Evolutionary conservation across 2,888 invertebrate species (phyloP).

Genomic region (Dyspetes luteomarginatus): DNA sequence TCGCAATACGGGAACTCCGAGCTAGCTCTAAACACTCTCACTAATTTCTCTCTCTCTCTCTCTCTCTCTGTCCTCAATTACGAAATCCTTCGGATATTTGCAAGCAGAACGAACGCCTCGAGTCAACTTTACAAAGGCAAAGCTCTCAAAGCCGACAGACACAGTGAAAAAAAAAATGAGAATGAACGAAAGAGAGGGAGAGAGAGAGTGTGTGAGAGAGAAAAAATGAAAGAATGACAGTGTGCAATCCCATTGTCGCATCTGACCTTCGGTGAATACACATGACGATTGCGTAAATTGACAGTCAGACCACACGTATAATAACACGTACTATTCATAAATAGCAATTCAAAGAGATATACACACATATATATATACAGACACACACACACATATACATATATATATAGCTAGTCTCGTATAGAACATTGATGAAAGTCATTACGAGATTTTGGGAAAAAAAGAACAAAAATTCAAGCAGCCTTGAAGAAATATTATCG

Average conservation of each 20-base stretch:
- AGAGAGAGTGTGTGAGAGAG: constrained; percentile 28
- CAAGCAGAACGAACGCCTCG: constrained; percentile 67
- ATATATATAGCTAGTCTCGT: constrained; percentile 55
- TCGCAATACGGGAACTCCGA: constrained; percentile 12
- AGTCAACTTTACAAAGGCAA: constrained; percentile 61
- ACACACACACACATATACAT: constrained; percentile 6
- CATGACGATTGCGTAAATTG: constrained; percentile 73
- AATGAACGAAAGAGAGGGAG: constrained; percentile 15
- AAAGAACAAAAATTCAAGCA: constrained; percentile 33
- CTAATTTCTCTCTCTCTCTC: constrained; percentile 57
- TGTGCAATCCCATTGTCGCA: constrained; percentile 72
- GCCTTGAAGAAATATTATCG: constrained; percentile 44
- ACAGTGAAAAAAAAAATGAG: constrained; percentile 4
- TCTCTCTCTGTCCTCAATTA: constrained; percentile 67
- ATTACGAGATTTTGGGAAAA: constrained; percentile 57
- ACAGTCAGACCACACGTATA: constrained; percentile 70
- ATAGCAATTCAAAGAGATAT: constrained; percentile 60
- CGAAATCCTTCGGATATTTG: constrained; percentile 70
- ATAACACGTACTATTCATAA: constrained; percentile 62
- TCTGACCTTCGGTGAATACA: constrained; percentile 70
- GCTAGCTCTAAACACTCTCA: constrained; percentile 8
- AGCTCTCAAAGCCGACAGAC: constrained; percentile 41
- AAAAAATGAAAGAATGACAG: constrained; percentile 61
- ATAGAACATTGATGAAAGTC: constrained; percentile 65
- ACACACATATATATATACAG: constrained; percentile 63